phyloP scores from a whole-genome alignment of 2,888 invertebrate genomes.

The Drosophila imparisetae region DNA sequence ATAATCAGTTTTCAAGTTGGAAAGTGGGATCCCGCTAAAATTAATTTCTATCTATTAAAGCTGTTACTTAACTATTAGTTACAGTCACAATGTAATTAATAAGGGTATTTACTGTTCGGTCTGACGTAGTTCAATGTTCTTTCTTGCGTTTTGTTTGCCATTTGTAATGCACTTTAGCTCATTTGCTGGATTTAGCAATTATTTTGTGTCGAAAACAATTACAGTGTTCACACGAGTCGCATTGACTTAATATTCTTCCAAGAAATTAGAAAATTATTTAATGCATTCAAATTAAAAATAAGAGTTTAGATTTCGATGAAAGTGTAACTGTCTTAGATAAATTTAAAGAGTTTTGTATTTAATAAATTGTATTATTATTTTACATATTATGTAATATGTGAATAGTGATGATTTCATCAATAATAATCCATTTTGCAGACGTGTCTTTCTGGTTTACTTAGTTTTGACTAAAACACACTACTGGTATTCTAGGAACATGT shows the following conservation, averaged over 20 bases:
- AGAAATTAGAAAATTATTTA: neutral
- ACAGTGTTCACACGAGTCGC: neutral
- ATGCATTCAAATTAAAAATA: neutral
- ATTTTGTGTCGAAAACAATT: conserved; percentile 15
- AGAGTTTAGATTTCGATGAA: neutral
- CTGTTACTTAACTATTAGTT: neutral
- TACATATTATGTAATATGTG: no score
- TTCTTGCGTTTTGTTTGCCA: conserved; percentile 20
- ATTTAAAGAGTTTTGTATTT: neutral
- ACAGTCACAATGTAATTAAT: neutral
- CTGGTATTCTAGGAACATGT: conserved; percentile 22
- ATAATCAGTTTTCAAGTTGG: neutral
- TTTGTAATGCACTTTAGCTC: conserved; percentile 28
- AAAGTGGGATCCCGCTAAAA: neutral
- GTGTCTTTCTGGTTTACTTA: neutral
- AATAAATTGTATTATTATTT: no score
- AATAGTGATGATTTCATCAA: conserved; percentile 15
- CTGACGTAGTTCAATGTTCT: conserved; percentile 9
- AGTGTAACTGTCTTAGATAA: neutral
- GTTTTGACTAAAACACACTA: neutral
- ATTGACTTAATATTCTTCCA: neutral
- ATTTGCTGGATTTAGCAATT: conserved; percentile 19
- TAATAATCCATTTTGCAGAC: conserved; percentile 14
- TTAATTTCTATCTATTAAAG: neutral
- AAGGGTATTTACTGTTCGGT: conserved; percentile 13